Conservation (phyloP, 2,888 invertebrate species). For the Lasius platythorax region DNA sequence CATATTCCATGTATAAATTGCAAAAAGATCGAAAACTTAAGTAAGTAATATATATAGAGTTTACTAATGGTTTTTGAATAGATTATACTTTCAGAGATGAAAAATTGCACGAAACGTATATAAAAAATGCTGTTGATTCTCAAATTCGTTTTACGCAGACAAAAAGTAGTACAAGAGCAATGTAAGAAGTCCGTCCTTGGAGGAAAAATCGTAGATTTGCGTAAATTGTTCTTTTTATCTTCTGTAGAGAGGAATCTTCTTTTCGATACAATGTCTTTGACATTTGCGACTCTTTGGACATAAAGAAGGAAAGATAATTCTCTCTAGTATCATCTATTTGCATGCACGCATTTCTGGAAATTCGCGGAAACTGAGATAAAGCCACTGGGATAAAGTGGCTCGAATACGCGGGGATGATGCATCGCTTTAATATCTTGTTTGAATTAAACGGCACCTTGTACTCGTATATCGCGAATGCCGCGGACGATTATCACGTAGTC, state of each 20-base stretch:
- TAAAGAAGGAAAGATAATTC: background rate
- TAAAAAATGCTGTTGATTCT: background rate
- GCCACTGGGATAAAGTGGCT: background rate
- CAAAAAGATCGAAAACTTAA: slow-evolving; percentile 15
- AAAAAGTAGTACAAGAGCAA: slow-evolving; percentile 1
- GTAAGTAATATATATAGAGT: slow-evolving; percentile 8
- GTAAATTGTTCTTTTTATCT: background rate
- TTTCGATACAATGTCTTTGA: slow-evolving; percentile 13
- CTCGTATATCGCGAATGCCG: background rate
- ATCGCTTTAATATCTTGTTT: slow-evolving; percentile 43
- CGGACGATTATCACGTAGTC: slow-evolving; percentile 6
- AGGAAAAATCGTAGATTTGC: slow-evolving; percentile 23
- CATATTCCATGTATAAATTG: slow-evolving; percentile 15
- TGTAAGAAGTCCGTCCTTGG: slow-evolving; percentile 13
- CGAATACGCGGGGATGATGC: slow-evolving; percentile 23
- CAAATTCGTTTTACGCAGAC: slow-evolving; percentile 8
- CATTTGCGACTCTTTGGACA: background rate
- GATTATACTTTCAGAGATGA: background rate
- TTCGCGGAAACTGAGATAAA: slow-evolving; percentile 15
- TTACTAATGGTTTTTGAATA: slow-evolving; percentile 16
- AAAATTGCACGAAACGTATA: background rate
- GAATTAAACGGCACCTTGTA: slow-evolving; percentile 17
- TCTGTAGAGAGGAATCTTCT: slow-evolving; percentile 12
- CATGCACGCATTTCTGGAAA: background rate
- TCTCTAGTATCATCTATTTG: background rate